These are phyloP conservation scores for Charina bottae DNA, from an alignment of 2,113 vertebrate genomes.

Conservation along the genomic window DNA sequence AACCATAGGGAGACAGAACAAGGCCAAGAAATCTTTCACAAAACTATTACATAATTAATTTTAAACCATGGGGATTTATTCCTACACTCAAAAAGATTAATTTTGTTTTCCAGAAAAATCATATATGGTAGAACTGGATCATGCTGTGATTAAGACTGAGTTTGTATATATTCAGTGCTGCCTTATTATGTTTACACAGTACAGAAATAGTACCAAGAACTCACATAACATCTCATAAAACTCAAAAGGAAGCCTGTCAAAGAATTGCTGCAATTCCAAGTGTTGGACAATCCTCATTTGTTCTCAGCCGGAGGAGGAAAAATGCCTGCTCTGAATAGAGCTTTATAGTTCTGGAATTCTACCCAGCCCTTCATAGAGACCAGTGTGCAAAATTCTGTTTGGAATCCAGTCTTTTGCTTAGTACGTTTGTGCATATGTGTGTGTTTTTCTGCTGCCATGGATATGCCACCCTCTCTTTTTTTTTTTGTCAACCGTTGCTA, in stretches of 20 bases:
- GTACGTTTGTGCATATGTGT: neutral
- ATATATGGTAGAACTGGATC: neutral
- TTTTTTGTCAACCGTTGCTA: constrained; percentile 65
- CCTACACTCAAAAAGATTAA: neutral
- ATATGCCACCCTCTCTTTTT: constrained; percentile 53
- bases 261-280: neutral
- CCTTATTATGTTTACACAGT: neutral
- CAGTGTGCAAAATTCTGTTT: constrained; percentile 26
- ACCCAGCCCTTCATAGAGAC: constrained; percentile 36
- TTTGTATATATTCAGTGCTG: neutral
- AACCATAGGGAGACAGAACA: neutral
- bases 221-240: constrained; percentile 16
- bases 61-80: neutral
- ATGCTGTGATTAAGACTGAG: neutral
- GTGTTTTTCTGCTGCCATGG: constrained; percentile 69
- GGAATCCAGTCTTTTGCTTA: constrained; percentile 31
- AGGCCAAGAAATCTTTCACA: neutral
- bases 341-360: constrained; percentile 42
- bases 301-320: constrained; percentile 16
- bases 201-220: neutral
- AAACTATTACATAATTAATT: neutral
- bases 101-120: constrained; percentile 1
- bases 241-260: constrained; percentile 1
- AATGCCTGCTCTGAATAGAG: constrained; percentile 30
- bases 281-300: constrained; percentile 37